Evolutionary conservation across 2,888 invertebrate species (phyloP).

Genomic region (Taphrorychus bicolor): DNA sequence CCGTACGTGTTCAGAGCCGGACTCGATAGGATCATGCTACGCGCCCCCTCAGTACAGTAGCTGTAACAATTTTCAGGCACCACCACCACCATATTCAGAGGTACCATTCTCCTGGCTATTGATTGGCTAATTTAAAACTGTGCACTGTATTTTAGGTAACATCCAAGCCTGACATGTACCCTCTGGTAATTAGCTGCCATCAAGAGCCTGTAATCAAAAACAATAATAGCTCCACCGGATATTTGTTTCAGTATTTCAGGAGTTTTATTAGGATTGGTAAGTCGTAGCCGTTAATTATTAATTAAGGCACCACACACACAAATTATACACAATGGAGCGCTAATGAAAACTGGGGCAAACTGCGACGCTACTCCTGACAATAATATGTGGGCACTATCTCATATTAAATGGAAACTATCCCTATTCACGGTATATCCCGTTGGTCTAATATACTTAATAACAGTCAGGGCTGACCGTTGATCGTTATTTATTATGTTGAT

Average conservation of each 20-base stretch:
- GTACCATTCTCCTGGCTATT: slow-evolving; percentile 64
- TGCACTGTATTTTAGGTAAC: slow-evolving; percentile 72
- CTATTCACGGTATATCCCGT: neutral
- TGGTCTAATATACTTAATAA: neutral
- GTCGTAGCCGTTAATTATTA: too few species aligned
- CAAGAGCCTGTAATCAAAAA: slow-evolving; percentile 71
- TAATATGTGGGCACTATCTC: neutral
- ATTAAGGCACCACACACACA: too few species aligned
- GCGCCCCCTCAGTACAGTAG: slow-evolving; percentile 85
- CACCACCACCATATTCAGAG: slow-evolving; percentile 86
- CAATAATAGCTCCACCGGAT: slow-evolving; percentile 73
- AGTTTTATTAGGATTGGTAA: slow-evolving; percentile 77
- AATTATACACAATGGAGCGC: neutral
- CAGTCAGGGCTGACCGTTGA: neutral
- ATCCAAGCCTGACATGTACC: slow-evolving; percentile 85
- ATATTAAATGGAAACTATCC: neutral
- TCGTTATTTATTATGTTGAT: neutral
- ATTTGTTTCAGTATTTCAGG: slow-evolving; percentile 84
- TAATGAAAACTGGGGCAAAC: neutral
- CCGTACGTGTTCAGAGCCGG: slow-evolving; percentile 72
- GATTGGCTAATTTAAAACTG: neutral
- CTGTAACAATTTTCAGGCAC: slow-evolving; percentile 82
- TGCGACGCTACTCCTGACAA: neutral
- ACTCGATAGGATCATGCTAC: slow-evolving; percentile 80
- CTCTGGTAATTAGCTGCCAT: slow-evolving; percentile 78